A percentile compares a stretch with the other conserved stretches of the same genome.
phyloP scores from a whole-genome alignment of 1,140 invertebrate genomes.

The Matsumurasca onukii region DNA sequence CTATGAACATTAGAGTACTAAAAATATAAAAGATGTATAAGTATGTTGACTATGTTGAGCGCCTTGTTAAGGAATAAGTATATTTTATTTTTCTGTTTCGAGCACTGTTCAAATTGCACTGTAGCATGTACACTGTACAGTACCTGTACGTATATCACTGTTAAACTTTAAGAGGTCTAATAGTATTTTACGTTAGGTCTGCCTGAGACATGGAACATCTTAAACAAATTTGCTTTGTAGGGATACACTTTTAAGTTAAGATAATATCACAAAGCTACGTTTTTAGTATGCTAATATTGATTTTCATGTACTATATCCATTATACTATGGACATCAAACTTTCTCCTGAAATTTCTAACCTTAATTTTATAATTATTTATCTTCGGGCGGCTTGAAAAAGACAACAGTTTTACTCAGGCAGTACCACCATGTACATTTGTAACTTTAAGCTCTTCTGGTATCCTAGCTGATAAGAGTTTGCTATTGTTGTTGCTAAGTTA shows the following conservation, averaged over 20 bases:
- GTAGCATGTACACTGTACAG: no score
- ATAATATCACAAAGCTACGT: no score
- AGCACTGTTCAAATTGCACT: background rate
- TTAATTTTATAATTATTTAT: background rate
- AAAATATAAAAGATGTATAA: background rate
- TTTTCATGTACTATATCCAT: no score
- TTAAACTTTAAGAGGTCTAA: background rate
- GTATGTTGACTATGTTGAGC: background rate
- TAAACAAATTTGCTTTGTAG: no score
- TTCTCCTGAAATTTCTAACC: background rate
- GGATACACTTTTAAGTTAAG: no score
- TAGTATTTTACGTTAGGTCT: background rate
- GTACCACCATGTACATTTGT: slow-evolving; percentile 1
- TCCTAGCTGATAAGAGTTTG: background rate
- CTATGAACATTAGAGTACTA: no score
- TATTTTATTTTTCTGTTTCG: background rate
- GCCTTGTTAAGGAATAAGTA: background rate
- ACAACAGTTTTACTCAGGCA: no score
- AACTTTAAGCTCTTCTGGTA: background rate
- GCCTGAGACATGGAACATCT: no score
- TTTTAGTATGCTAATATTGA: no score
- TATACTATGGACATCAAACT: background rate
- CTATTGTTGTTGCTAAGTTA: background rate
- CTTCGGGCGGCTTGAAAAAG: no score
- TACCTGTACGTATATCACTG: background rate